Evolutionary conservation across 2,113 vertebrate species (phyloP), one percentile per base, ranked within the genome.

Genomic region (Muscicapa adusta): DNA sequence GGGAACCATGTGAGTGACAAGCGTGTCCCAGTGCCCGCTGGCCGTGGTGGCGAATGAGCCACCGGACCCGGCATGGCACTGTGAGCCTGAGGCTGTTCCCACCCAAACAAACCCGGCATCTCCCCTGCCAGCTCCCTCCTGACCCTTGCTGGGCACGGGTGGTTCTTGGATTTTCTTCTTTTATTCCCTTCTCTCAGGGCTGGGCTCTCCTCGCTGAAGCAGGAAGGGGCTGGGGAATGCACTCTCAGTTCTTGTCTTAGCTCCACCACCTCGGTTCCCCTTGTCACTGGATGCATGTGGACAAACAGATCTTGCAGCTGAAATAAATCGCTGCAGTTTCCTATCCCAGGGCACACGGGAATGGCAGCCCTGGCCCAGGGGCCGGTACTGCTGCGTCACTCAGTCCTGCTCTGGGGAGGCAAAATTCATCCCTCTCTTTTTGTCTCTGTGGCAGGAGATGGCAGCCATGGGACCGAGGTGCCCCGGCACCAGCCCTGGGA

Each of bases 11-110:
- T 73, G 91, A 88, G 76, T 96, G 91, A 93, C 91, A 90, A 93
- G 91, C 58, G 34, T 91, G 85, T 88, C 94, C 43, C 85, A 3
- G 31, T 53, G 91, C 72, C 92, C 19, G 47, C 76, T 4, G 26
- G 85, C 75, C 85, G 40, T 0, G 2, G 40, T 31, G 74, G 11
- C 16, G 15, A 31, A 24, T 0, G 45, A 66, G 71, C 57, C 36
- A 0, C 19, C 0, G 10, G 58, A 10, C 1, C 10, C 2, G 71
- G 31, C 17, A 1, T 0, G 6, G 9, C 18, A 2, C 77, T 7
- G 34, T 0, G 25, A 54, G 76, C 36, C 57, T 2, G 25, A 24
- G 61, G 70, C 65, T 87, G 53, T n/a, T 51, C 74, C 48, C 77
- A 25, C 22, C 18, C 1, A 0, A 0, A 20, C 18, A 71, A 31